Base-by-base conservation (phyloP, 2,888 invertebrate genomes). In the Zelleria hepariella region DNA sequence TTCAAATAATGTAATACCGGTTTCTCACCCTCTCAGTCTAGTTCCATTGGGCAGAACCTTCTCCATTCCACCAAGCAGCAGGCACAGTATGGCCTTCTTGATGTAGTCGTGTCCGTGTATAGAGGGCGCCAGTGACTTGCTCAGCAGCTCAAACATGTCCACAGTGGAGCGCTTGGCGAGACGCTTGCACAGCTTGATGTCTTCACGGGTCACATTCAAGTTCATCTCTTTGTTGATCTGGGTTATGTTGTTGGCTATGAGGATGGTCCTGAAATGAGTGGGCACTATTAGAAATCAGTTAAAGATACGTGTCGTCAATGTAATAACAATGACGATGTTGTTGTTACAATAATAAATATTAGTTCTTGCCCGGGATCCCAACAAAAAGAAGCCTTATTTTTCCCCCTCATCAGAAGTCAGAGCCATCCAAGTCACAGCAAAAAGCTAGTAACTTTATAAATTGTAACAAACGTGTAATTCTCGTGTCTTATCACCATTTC, bases 51-150 rank as follows among this genome's bases (percentile, higher is more conserved):
- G 93, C 63, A 98, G 82, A 48, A 96, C 88, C 84, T 98, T 99
- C 85, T 99, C 99, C 65, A 95, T 95, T 0, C 99, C 99, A 0
- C 99, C 99, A 5, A 99, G 88, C 60, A 99, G 80, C 71, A 98
- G 91, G 74, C 98, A 98, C 25, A 99, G 88, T 62, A 99, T 95
- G 0, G 99, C 99, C 75, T 95, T 96, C 82, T 99, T 99, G 6
- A 99, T 97, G 73, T 94, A 98, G 26, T 96, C 95, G 72, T 99
- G 97, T 0, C 99, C 99, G 70, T 98, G 97, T 73, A 99, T 99
- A 0, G 99, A 98, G 0, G 99, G 99, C 0, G 99, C 99, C 58
- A 99, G 83, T 0, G 99, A 99, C 71, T 95, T 94, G 59, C 96
- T 92, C 32, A 99, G 88, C 61, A 97, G 80, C 59, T 98, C 95